phyloP scores from a whole-genome alignment of 64 coral and sea anemone genomes.

The Montipora foliosa region DNA sequence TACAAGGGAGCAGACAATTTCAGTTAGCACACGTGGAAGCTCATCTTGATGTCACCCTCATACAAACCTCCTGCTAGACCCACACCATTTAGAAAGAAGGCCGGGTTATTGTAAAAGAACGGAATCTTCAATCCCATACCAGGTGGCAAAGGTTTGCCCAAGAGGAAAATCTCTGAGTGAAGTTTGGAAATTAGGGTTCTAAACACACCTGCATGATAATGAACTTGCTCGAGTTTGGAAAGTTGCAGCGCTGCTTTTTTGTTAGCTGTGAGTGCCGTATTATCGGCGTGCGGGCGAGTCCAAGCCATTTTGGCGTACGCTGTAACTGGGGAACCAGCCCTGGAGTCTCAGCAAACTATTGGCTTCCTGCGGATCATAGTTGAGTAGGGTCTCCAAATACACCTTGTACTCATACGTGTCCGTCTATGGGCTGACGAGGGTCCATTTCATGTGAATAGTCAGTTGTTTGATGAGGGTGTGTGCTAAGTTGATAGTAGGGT shows the following conservation, averaged over 20 bases:
- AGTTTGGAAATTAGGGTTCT: no score
- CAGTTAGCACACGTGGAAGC: neutral
- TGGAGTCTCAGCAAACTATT: neutral
- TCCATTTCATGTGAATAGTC: constrained; percentile 15
- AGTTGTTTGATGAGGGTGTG: constrained; percentile 32
- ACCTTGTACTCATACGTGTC: constrained; percentile 20
- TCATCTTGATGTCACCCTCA: neutral
- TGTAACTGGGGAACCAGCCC: neutral
- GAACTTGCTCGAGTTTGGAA: neutral
- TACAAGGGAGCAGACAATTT: neutral
- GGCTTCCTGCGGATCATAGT: constrained; percentile 13
- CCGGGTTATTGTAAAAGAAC: neutral
- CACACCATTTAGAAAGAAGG: neutral
- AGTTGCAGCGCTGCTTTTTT: neutral
- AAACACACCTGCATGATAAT: no score
- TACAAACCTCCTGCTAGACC: neutral
- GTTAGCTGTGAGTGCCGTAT: neutral
- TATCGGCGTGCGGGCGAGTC: neutral
- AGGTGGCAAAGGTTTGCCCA: no score
- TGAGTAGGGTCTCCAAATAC: constrained; percentile 32
- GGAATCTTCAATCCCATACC: neutral
- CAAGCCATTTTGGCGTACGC: neutral
- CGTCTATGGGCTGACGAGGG: constrained; percentile 20
- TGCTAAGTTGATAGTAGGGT: neutral
- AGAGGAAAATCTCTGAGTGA: no score